Base-by-base conservation (phyloP, 2,113 vertebrate species). In the Toxotes jaculatrix region DNA sequence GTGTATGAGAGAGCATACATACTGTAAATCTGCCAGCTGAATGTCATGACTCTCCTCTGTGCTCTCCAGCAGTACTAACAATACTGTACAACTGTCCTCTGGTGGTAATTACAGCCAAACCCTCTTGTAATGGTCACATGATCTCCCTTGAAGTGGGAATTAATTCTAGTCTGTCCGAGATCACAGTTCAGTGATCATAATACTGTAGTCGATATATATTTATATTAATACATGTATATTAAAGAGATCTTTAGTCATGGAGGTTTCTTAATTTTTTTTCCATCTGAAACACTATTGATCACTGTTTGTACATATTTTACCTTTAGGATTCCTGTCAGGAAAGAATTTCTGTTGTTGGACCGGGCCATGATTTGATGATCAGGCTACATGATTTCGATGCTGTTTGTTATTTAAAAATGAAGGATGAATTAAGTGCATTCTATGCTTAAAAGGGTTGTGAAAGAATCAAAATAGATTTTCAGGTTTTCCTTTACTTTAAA, bases 1-100 rank as follows among this genome's bases (percentile, higher is more conserved):
- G 79, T 65, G 64, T 47, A 65, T 61, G 27, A 83, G 56, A 43
- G 51, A 72, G 61, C 19, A 57, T n/a, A 12, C 49, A 75, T 34
- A 38, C 23, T 80, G 69, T 62, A 70, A 76, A 62, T 82, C 43
- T 45, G 55, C 53, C 62, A 82, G 59, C 76, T 87, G 65, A 69
- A 17, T 53, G 77, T 21, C 38, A 67, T 47, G 13, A 66, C 49
- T 49, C 61, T 74, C 31, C 55, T 63, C 45, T 12, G 42, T 16
- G 60, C 53, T 74, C 34, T 53, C 53, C 62, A 63, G 45, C 75
- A 23, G 60, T 78, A 75, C 36, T 27, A 73, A 14, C 51, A 4
- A 38, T 38, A 27, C 27, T 27, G 27, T 34, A 53, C 75, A 72
- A 47, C 59, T 76, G 68, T 83, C 73, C 56, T 78, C 64, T 82